Conservation (phyloP, 2,113 vertebrate species). For the Nibea albiflora region DNA sequence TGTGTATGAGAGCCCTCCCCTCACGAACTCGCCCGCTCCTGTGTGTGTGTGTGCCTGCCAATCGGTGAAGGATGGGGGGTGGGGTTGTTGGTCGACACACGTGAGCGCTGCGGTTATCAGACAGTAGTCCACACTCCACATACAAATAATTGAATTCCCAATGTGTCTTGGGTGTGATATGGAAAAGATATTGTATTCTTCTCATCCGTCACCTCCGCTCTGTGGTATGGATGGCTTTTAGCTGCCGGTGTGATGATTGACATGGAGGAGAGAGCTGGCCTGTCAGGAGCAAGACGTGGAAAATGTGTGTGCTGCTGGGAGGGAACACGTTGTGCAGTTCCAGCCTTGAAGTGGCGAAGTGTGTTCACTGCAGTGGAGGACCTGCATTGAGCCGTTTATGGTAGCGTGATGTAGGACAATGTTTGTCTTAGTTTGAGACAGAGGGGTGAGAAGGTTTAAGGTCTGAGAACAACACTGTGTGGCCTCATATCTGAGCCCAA, state of each 20-base stretch:
- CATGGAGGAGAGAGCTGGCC: conserved; percentile 8
- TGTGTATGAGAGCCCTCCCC: conserved; percentile 31
- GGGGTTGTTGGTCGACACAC: conserved; percentile 37
- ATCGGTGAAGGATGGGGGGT: conserved; percentile 22
- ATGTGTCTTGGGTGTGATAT: neutral
- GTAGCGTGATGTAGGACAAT: neutral
- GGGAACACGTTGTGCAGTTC: conserved; percentile 38
- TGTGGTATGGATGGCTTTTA: conserved; percentile 6
- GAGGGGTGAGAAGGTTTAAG: neutral
- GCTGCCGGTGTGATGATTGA: conserved; percentile 36
- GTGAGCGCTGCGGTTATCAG: conserved; percentile 71
- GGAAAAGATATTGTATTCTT: conserved; percentile 26
- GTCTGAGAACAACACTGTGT: neutral
- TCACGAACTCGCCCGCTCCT: neutral
- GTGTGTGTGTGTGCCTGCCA: conserved; percentile 24
- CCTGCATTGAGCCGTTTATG: neutral
- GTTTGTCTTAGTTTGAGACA: conserved; percentile 18
- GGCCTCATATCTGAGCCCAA: neutral
- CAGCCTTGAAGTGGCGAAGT: conserved; percentile 13
- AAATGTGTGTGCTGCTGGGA: conserved; percentile 42
- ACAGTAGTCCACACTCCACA: conserved; percentile 36
- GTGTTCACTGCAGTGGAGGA: conserved; percentile 50
- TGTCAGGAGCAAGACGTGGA: conserved; percentile 27
- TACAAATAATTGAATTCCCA: conserved; percentile 12
- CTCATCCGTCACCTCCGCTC: conserved; percentile 22